Conservation (phyloP, 2,888 invertebrate species). For the Trilocha varians region DNA sequence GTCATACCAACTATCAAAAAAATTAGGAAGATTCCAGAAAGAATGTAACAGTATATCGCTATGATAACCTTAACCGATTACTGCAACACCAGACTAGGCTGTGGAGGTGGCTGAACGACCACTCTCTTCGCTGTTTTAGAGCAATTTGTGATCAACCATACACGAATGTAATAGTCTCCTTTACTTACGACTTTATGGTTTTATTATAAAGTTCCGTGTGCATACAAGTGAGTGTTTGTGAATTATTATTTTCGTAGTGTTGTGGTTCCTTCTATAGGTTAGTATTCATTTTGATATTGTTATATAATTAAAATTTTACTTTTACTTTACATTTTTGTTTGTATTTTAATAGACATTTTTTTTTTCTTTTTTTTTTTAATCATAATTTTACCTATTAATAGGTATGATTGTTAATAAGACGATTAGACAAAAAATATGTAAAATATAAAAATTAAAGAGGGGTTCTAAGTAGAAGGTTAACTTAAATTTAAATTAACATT, state of each 20-base stretch:
- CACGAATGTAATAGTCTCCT: conserved; percentile 18
- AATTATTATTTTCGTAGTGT: not conserved
- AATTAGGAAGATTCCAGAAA: no score
- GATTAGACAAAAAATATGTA: no score
- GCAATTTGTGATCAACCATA: conserved; percentile 23
- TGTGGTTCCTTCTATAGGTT: not conserved
- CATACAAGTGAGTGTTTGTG: not conserved
- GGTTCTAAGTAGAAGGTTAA: no score
- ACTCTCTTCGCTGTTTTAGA: conserved; percentile 18
- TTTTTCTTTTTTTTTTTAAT: no score
- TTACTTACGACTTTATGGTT: not conserved
- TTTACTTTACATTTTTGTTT: no score
- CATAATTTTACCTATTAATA: no score
- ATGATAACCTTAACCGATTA: conserved; percentile 11
- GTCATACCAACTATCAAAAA: no score
- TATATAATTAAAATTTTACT: no score
- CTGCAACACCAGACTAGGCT: conserved; percentile 9
- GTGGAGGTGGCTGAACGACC: conserved; percentile 26
- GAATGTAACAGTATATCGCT: no score
- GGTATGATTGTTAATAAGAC: no score
- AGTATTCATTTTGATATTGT: not conserved
- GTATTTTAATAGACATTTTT: not conserved
- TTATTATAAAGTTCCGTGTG: not conserved
- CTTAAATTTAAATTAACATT: no score
- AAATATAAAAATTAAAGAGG: no score